Evolutionary conservation across 2,797 vertebrate genomes (phyloP).

Genomic region (Myoxocephalus aenaeus): DNA sequence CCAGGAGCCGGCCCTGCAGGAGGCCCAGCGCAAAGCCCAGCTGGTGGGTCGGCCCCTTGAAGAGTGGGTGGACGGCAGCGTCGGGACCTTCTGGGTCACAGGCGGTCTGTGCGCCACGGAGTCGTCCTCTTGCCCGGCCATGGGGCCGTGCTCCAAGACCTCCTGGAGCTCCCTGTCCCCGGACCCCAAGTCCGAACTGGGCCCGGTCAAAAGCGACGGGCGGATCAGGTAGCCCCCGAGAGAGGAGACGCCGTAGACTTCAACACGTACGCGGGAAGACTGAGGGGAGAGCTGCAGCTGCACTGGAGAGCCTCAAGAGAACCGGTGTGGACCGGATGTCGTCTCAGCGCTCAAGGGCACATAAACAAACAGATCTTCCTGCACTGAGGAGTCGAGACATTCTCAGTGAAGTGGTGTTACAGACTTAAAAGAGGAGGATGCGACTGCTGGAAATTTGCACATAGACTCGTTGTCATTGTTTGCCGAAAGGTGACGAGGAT

Average conservation of each 20-base stretch:
- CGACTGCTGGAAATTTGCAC: conserved; percentile 79
- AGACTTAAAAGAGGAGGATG: conserved; percentile 24
- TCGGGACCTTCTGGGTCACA: conserved; percentile 84
- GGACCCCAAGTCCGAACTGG: conserved; percentile 96
- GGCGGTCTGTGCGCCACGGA: conserved; percentile 76
- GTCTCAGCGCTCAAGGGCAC: conserved; percentile 53
- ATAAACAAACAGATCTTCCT: conserved; percentile 47
- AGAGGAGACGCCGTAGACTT: conserved; percentile 19
- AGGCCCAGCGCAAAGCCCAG: conserved; percentile 77
- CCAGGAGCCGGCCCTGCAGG: conserved; percentile 81
- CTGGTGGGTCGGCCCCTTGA: conserved; percentile 88
- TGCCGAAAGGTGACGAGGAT: conserved; percentile 45
- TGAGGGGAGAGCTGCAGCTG: conserved; percentile 18
- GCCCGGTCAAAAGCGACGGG: conserved; percentile 89
- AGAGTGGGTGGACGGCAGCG: conserved; percentile 87
- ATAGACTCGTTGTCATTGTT: conserved; percentile 57
- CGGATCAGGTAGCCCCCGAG: conserved; percentile 94
- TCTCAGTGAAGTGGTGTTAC: conserved; percentile 23
- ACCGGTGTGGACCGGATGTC: conserved; percentile 31
- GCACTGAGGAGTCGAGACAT: conserved; percentile 26
- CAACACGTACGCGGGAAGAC: conserved; percentile 16
- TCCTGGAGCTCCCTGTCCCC: conserved; percentile 96
- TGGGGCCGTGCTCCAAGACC: conserved; percentile 89
- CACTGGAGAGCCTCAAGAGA: conserved; percentile 29
- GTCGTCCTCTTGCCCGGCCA: conserved; percentile 84